Base-by-base conservation (phyloP, 2,113 vertebrate species). In the Pygoscelis antarcticus region DNA sequence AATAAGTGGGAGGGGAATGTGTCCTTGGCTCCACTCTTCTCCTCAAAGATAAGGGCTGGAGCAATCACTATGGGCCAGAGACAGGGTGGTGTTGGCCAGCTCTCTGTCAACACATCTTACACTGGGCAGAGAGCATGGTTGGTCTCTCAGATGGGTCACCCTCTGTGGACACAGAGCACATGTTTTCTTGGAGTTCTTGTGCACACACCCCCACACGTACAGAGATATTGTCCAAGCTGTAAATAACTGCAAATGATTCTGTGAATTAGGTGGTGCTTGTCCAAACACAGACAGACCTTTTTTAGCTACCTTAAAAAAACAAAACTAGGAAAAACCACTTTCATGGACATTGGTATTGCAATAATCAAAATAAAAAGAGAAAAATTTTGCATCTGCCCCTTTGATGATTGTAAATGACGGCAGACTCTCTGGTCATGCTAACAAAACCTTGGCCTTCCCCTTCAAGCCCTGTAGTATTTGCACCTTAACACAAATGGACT, bases 131-230 rank as follows among this genome's bases (percentile, higher is more conserved):
- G 14, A 61, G 20, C 10, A 21, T 0, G 0, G 5, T 16, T 23
- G 20, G n/a, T 6, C 30, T 11, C 6, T n/a, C 23, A 18, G 3
- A 18, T 38, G 25, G 9, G 51, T 84, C 40, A 36, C 25, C 26
- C 5, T 42, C 38, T 62, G 29, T 38, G 30, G 26, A 40, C 25
- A 57, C 9, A 30, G 2, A 36, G 8, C 30, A 25, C 30, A 42
- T 60, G 8, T 62, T 82, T 55, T 65, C n/a, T 68, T 60, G 18
- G 11, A 36, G 14, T 22, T 75, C 26, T 75, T 76, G 21, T 32
- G 1, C 17, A 46, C 4, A 27, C 4, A 21, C 4, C 5, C 2
- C 1, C 46, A 65, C 12, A 4, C 3, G 1, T 34, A 69, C 7
- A 36, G 5, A 42, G 16, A 49, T 29, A 52, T 13, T 49, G 14